Percentiles rank a stretch among this genome's conserved stretches.
Evolutionary conservation across 2,888 invertebrate species (phyloP).

Genomic region (Orthonevra nobilis): DNA sequence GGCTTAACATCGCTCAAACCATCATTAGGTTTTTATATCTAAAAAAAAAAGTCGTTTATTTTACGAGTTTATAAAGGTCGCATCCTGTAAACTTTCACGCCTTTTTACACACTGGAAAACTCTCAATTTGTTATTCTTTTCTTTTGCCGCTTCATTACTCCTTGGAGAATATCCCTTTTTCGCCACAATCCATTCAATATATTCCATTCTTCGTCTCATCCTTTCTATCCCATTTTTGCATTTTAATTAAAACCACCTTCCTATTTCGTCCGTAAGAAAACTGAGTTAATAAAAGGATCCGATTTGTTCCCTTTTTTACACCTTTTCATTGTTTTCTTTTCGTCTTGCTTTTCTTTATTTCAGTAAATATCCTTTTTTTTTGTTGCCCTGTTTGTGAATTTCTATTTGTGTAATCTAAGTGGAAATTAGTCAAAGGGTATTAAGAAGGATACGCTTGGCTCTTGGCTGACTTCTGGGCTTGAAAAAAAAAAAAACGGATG

Average conservation of each 20-base stretch:
- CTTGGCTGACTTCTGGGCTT: constrained; percentile 32
- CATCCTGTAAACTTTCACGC: constrained; percentile 30
- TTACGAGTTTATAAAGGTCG: constrained; percentile 30
- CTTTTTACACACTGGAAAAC: constrained; percentile 10
- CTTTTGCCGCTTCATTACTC: constrained; percentile 37
- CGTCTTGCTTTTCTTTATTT: constrained; percentile 1
- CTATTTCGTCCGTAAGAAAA: not conserved
- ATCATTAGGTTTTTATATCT: too few relatives aligned
- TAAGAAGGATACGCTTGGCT: constrained; percentile 27
- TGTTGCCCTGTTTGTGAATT: too few relatives aligned
- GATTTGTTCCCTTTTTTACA: too few relatives aligned
- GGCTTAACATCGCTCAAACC: too few relatives aligned
- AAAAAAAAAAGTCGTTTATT: too few relatives aligned
- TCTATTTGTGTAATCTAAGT: constrained; percentile 54
- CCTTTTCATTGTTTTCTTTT: not conserved
- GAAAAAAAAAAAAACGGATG: constrained; percentile 21
- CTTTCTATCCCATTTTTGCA: constrained; percentile 25
- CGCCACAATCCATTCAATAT: constrained; percentile 43
- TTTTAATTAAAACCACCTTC: constrained; percentile 62
- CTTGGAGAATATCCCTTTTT: constrained; percentile 46
- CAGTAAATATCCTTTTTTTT: too few relatives aligned
- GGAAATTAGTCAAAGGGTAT: constrained; percentile 64
- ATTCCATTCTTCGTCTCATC: constrained; percentile 17
- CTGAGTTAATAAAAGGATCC: constrained; percentile 29
- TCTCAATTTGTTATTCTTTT: constrained; percentile 10